Percentiles rank a stretch among this genome's conserved stretches.
Evolutionary conservation across 2,113 vertebrate genomes (phyloP).

Genomic region (Terrapene triunguis): DNA sequence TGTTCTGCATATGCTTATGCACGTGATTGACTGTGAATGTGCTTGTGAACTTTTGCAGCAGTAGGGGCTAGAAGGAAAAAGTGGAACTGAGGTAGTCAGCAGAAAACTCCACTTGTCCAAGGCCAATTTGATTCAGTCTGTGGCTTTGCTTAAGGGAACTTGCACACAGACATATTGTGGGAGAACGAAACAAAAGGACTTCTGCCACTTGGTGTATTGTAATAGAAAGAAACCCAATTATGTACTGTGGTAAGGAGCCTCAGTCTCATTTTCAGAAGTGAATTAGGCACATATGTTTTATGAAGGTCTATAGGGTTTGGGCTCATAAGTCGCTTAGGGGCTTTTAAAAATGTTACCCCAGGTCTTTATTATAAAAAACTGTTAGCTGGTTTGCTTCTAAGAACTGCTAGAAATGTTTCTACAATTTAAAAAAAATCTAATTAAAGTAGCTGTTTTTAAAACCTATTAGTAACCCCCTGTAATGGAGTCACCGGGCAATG

Average conservation of each 20-base stretch:
- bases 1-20: background rate
- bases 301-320: background rate
- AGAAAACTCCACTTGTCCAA: background rate
- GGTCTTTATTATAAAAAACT: background rate
- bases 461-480: background rate
- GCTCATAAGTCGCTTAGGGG: background rate
- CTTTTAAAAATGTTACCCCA: background rate
- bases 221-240: background rate
- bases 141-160: background rate
- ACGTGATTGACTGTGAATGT: background rate
- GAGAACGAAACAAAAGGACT: background rate
- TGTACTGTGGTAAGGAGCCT: background rate
- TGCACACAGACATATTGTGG: background rate
- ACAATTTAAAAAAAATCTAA: background rate
- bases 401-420: no score
- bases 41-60: background rate
- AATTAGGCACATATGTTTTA: background rate
- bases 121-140: background rate
- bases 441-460: background rate
- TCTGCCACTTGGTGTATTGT: background rate
- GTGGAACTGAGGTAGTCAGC: background rate
- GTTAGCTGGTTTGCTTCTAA: no score
- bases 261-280: background rate
- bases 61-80: background rate
- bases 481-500: no score